phyloP scores from a whole-genome alignment of 2,888 invertebrate species.

The Punctoribates punctum region DNA sequence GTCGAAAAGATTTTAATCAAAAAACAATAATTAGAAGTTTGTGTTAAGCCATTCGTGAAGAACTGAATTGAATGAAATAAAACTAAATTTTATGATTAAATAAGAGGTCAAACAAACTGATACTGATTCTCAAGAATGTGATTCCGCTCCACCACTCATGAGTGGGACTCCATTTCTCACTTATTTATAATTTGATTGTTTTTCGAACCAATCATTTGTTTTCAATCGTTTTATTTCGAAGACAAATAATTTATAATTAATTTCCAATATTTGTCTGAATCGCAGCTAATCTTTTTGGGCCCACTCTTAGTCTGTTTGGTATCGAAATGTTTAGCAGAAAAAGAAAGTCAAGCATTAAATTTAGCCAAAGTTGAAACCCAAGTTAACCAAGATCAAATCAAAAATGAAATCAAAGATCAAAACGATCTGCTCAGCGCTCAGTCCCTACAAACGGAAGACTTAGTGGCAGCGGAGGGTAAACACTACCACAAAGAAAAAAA shows the following conservation, averaged over 20 bases:
- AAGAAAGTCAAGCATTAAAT: conserved; percentile 8
- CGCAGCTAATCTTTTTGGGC: conserved; percentile 8
- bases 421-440: neutral
- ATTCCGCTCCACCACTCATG: conserved; percentile 22
- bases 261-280: neutral
- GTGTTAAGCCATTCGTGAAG: conserved; percentile 7
- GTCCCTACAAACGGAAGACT: neutral
- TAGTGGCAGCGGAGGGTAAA: conserved; percentile 4
- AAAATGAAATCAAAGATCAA: neutral
- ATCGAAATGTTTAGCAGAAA: conserved; percentile 16
- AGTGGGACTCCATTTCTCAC: neutral
- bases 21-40: neutral
- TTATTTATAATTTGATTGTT: neutral
- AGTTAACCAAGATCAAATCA: neutral
- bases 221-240: neutral
- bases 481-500: neutral
- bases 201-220: neutral
- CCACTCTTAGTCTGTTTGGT: conserved; percentile 13
- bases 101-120: conserved; percentile 4
- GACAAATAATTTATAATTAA: no score
- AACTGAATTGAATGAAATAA: neutral
- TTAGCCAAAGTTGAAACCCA: neutral
- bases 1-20: no score
- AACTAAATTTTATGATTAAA: neutral
- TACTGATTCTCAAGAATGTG: neutral